Conservation (phyloP, 2,113 vertebrate species). For the Aptenodytes patagonicus region DNA sequence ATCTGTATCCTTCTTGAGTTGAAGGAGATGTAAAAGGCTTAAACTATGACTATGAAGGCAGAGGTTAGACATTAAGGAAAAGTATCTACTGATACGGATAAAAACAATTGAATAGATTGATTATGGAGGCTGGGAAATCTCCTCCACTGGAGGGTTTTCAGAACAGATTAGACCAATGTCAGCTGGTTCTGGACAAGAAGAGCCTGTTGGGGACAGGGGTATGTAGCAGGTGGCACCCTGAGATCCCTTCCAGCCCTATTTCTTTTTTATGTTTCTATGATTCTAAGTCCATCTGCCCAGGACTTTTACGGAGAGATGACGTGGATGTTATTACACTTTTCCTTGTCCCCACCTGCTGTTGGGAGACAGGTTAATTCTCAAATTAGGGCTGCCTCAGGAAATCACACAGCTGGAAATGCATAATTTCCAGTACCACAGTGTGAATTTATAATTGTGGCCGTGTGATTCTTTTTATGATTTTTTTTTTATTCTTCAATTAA, state of each 20-base stretch:
- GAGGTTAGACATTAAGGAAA: background rate
- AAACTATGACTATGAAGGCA: background rate
- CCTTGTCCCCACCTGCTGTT: background rate
- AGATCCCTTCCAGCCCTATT: conserved; percentile 5
- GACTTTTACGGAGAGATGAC: background rate
- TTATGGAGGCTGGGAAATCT: background rate
- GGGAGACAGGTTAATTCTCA: background rate
- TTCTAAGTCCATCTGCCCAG: conserved; percentile 27
- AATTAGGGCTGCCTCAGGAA: background rate
- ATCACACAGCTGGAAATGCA: background rate
- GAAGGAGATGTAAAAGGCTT: background rate
- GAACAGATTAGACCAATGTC: background rate
- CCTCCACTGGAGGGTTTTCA: background rate
- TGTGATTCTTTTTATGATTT: background rate
- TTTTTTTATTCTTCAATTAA: background rate
- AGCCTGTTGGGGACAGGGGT: background rate
- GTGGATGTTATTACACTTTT: background rate
- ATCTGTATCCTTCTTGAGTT: background rate
- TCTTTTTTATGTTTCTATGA: conserved; percentile 21
- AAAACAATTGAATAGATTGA: background rate
- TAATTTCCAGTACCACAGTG: background rate
- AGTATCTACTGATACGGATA: background rate
- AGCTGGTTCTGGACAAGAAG: background rate
- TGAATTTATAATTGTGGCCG: background rate
- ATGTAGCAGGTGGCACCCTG: background rate